A percentile compares a stretch with the other conserved stretches of the same genome.
phyloP scores from a whole-genome alignment of 2,888 invertebrate genomes.

The Eudemis profundana region DNA sequence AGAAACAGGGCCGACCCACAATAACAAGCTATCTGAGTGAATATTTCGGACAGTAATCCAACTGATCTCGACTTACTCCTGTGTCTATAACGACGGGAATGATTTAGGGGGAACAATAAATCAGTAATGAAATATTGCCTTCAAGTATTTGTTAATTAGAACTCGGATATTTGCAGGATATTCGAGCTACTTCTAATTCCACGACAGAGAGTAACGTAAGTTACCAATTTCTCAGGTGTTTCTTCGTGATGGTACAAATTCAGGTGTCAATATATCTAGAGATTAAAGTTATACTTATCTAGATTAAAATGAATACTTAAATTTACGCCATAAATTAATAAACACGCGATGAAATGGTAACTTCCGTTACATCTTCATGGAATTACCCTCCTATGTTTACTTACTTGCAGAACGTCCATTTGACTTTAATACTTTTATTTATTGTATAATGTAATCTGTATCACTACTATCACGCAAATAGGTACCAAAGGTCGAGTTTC shows the following conservation, averaged over 20 bases:
- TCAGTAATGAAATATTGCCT: conserved; percentile 29
- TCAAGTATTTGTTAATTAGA: conserved; percentile 36
- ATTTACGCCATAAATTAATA: too few relatives aligned
- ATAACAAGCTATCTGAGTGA: not conserved
- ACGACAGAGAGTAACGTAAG: too few relatives aligned
- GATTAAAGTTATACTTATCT: too few relatives aligned
- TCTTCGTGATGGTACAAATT: too few relatives aligned
- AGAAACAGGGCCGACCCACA: not conserved
- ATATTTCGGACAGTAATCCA: not conserved
- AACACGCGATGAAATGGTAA: too few relatives aligned
- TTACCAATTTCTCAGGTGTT: too few relatives aligned
- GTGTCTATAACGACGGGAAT: conserved; percentile 12
- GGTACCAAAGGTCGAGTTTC: too few relatives aligned
- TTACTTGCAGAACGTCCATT: not conserved
- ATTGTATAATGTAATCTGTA: too few relatives aligned
- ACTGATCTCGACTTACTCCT: conserved; percentile 8
- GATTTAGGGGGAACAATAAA: conserved; percentile 34
- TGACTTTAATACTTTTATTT: not conserved
- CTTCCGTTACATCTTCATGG: too few relatives aligned
- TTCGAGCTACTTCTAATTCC: conserved; percentile 2
- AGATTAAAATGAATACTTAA: too few relatives aligned
- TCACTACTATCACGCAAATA: too few relatives aligned
- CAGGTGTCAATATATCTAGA: too few relatives aligned
- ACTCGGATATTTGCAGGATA: conserved; percentile 1
- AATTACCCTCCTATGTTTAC: conserved; percentile 6